These are phyloP conservation scores for Pyrocoelia pectoralis DNA, from an alignment of 2,888 invertebrate genomes.

Conservation along the genomic window DNA sequence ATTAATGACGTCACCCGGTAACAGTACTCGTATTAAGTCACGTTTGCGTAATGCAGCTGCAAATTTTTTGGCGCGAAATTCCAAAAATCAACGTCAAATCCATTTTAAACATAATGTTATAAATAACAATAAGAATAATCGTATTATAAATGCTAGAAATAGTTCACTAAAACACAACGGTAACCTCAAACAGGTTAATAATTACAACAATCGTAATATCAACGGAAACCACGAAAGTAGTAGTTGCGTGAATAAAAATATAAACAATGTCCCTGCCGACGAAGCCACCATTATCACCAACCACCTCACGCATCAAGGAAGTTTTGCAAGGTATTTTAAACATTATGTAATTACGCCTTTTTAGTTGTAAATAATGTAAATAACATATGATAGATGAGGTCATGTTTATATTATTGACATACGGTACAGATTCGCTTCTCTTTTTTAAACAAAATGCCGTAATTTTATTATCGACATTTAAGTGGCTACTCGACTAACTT, in stretches of 20 bases:
- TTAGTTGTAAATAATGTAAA: constrained; percentile 4
- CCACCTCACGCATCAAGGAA: constrained; percentile 28
- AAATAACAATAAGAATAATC: constrained; percentile 36
- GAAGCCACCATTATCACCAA: constrained; percentile 22
- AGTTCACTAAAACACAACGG: constrained; percentile 32
- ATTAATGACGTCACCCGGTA: constrained; percentile 62
- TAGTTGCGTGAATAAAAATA: constrained; percentile 33
- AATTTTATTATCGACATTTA: background rate
- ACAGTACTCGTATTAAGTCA: constrained; percentile 56
- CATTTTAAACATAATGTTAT: constrained; percentile 29
- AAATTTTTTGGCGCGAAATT: constrained; percentile 39
- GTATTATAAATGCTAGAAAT: constrained; percentile 21
- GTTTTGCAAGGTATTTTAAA: constrained; percentile 37
- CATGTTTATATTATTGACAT: constrained; percentile 2
- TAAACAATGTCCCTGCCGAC: too few relatives aligned
- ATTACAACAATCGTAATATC: constrained; percentile 28
- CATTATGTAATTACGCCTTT: constrained; percentile 7
- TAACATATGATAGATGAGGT: background rate
- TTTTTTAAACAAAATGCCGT: background rate
- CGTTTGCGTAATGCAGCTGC: constrained; percentile 60
- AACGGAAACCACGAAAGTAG: constrained; percentile 33
- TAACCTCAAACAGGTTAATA: constrained; percentile 35
- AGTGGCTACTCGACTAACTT: background rate
- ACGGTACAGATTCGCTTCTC: background rate
- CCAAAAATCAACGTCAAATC: constrained; percentile 30